Evolutionary conservation across 2,113 vertebrate species (phyloP), one percentile per base, ranked within the genome.

Genomic region (Castor canadensis): DNA sequence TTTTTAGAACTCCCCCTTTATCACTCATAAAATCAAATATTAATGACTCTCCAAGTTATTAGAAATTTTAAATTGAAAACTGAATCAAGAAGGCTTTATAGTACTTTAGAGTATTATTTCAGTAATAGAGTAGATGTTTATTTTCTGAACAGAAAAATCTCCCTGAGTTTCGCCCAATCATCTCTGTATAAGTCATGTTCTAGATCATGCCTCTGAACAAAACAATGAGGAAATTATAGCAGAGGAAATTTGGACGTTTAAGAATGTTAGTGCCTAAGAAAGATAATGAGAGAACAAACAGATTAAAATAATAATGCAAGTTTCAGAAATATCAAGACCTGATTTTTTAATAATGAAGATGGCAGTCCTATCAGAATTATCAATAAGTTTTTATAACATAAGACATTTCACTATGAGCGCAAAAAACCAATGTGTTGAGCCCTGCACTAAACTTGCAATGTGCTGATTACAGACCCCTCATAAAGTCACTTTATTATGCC

Each of bases 301-400:
- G 80, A 97, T 98, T 92, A 97, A 97, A 97, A 93, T 75, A 96
- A 96, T 93, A 94, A 96, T 91, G 60, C 92, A 91, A 94, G 93
- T 95, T 97, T 97, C 75, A 88, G 96, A 96, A 93, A 92, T 69
- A 93, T 9, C 71, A 73, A 97, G 89, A 89, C 30, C 43, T 80
- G 28, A 3, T 82, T 94, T 96, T 96, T 93, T 80, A 96, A 93
- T 89, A 96, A 97, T 85, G 64, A 95, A 96, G 45, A 54, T 67
- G 94, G 69, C 82, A 92, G 95, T 54, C 67, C 38, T 47, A 96
- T 94, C 91, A 90, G 64, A 96, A 9, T 92, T 93, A 89, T 98
- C 98, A 97, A 94, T 88, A 94, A 52, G 86, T 77, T 95, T 96
- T 93, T 88, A n/a, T 87, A 97, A 95, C 45, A 89, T 72, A 67